phyloP scores from a whole-genome alignment of 2,113 vertebrate genomes.

The Ctenodactylus gundi region DNA sequence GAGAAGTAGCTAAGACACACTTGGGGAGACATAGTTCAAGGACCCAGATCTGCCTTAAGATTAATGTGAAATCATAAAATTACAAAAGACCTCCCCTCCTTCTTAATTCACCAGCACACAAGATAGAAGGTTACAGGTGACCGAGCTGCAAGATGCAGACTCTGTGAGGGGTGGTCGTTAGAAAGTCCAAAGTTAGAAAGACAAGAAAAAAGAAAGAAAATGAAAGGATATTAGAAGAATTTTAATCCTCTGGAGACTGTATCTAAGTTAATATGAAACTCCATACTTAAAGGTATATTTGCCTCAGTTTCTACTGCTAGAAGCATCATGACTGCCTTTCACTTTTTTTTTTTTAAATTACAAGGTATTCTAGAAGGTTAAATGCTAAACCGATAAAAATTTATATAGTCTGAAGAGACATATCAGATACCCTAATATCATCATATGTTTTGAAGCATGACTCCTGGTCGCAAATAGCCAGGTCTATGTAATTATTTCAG shows the following conservation, averaged over 20 bases:
- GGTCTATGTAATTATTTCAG: background rate
- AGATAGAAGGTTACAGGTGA: background rate
- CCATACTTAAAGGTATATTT: background rate
- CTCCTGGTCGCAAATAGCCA: background rate
- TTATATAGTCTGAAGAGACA: background rate
- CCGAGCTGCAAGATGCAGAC: background rate
- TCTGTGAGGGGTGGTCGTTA: background rate
- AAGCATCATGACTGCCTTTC: background rate
- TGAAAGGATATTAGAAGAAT: background rate
- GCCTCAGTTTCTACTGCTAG: background rate
- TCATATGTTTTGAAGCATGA: background rate
- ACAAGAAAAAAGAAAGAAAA: background rate
- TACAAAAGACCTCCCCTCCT: background rate
- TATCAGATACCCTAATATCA: background rate
- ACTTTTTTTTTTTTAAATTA: background rate
- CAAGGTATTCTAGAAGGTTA: background rate
- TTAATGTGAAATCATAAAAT: background rate
- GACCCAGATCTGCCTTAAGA: background rate
- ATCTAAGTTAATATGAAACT: background rate
- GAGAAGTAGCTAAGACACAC: background rate
- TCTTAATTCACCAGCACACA: background rate
- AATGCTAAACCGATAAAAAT: background rate
- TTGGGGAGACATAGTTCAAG: background rate
- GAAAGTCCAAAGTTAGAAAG: background rate
- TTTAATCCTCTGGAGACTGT: background rate